Evolutionary conservation across 2,888 invertebrate species (phyloP).

Genomic region (Volucella bombylans): DNA sequence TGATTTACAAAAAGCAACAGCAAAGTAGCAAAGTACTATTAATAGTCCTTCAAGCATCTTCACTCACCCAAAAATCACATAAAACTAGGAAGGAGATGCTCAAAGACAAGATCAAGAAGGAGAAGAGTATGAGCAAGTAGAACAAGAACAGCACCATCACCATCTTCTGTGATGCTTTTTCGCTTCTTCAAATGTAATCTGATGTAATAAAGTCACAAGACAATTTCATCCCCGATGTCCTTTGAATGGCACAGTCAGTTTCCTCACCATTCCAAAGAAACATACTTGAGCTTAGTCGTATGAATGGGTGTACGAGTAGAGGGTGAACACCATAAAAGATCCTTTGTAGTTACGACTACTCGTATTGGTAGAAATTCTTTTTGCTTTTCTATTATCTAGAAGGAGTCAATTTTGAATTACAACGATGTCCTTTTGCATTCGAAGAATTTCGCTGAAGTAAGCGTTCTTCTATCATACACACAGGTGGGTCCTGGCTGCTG

Average conservation of each 20-base stretch:
- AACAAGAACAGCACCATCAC: too few species aligned
- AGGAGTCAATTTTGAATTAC: slow-evolving; percentile 65
- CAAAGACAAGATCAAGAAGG: background rate
- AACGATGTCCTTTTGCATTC: slow-evolving; percentile 56
- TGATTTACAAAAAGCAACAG: slow-evolving; percentile 62
- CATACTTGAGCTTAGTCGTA: background rate
- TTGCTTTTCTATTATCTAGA: slow-evolving; percentile 40
- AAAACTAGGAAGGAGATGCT: slow-evolving; percentile 43
- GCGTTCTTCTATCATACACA: slow-evolving; percentile 19
- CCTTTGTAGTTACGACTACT: background rate
- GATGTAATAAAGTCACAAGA: slow-evolving; percentile 71
- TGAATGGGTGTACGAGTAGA: background rate
- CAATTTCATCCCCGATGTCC: slow-evolving; percentile 56
- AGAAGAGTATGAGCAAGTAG: background rate
- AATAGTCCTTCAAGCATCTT: slow-evolving; percentile 55
- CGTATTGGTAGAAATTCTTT: slow-evolving; percentile 13
- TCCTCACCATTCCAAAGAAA: background rate
- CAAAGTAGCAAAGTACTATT: slow-evolving; percentile 3
- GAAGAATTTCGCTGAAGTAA: slow-evolving; percentile 62
- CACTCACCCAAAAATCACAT: slow-evolving; percentile 66
- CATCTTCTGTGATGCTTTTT: too few species aligned
- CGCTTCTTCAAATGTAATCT: slow-evolving; percentile 55
- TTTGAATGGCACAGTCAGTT: slow-evolving; percentile 31
- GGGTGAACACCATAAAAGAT: background rate
- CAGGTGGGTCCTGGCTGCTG: slow-evolving; percentile 42